Percentiles rank a stretch among this genome's conserved stretches.
Conservation (phyloP, 53 echinoderm and acorn worm species). For the Astropecten irregularis region DNA sequence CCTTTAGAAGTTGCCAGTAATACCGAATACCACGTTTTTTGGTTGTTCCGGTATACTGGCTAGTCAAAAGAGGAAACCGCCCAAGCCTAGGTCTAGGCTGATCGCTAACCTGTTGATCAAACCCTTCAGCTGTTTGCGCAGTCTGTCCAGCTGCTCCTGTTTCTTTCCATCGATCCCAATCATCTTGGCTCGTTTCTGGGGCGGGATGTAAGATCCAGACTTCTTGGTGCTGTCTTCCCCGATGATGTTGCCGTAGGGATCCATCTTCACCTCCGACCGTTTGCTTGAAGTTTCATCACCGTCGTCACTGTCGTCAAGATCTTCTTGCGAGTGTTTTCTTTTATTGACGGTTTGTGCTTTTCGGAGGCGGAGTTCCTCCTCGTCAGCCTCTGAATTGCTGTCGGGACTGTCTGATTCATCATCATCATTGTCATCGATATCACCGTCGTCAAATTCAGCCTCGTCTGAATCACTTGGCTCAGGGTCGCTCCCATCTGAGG, state of each 20-base stretch:
- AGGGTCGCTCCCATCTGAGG: neutral
- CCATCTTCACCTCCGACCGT: conserved; percentile 63
- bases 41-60: no score
- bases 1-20: no score
- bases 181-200: conserved; percentile 94
- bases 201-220: conserved; percentile 74
- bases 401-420: conserved; percentile 23
- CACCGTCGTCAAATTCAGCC: conserved; percentile 1
- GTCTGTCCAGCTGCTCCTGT: conserved; percentile 77
- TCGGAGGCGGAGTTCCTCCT: neutral
- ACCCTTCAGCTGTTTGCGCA: conserved; percentile 89
- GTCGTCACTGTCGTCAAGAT: neutral
- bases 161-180: conserved; percentile 76
- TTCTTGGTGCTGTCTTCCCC: conserved; percentile 29
- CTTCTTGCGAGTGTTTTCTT: conserved; percentile 11
- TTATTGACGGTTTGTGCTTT: conserved; percentile 4
- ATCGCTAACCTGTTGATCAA: conserved; percentile 89
- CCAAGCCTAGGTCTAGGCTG: no score
- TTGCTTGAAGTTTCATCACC: neutral
- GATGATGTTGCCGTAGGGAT: conserved; percentile 77
- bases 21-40: no score
- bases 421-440: conserved; percentile 24
- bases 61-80: no score
- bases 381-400: neutral
- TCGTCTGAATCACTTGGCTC: neutral